phyloP scores from a whole-genome alignment of 2,888 invertebrate genomes.

The Cephalotes varians region DNA sequence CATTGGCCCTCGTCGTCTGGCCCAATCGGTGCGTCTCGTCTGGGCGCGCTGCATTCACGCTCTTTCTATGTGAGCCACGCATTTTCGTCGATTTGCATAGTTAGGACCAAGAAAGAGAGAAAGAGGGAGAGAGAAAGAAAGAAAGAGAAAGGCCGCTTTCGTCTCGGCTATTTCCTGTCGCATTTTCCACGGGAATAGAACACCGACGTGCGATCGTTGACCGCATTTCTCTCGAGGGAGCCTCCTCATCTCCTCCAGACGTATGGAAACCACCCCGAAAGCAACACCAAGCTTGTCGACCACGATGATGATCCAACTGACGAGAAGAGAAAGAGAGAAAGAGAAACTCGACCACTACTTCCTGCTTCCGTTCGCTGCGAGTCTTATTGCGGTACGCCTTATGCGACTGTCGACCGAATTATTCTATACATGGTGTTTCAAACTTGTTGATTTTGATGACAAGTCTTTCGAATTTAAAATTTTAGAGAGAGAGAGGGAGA shows the following conservation, averaged over 20 bases:
- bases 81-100: slow-evolving; percentile 74
- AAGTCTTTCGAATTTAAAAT: background rate
- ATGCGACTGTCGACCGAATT: background rate
- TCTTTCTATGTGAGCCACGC: slow-evolving; percentile 57
- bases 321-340: slow-evolving; percentile 7
- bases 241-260: slow-evolving; percentile 60
- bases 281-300: background rate
- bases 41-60: slow-evolving; percentile 10
- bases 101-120: slow-evolving; percentile 54
- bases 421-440: background rate
- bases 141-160: slow-evolving; percentile 73
- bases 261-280: slow-evolving; percentile 64
- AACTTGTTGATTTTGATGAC: background rate
- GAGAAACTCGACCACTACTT: slow-evolving; percentile 24
- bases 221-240: slow-evolving; percentile 77
- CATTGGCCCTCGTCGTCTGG: slow-evolving; percentile 76
- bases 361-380: slow-evolving; percentile 33
- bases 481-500: no score
- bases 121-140: background rate
- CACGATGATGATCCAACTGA: slow-evolving; percentile 26
- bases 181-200: slow-evolving; percentile 82
- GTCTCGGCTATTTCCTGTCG: slow-evolving; percentile 83
- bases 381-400: background rate
- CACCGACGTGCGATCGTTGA: slow-evolving; percentile 76
- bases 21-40: slow-evolving; percentile 61